Conservation (phyloP, 2,888 invertebrate species). For the Melinaea marsaeus region DNA sequence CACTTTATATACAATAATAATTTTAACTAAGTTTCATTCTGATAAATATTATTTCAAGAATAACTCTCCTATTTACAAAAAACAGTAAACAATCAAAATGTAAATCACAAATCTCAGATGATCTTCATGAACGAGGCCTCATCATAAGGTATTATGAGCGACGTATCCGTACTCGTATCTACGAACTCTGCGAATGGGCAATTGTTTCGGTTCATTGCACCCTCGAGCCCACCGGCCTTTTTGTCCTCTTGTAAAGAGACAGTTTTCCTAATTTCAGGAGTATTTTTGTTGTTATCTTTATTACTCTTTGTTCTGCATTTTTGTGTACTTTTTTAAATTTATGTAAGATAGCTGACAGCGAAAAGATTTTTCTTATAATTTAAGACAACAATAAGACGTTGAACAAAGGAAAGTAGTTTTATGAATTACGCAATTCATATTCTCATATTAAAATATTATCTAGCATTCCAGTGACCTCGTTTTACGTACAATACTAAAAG, state of each 20-base stretch:
- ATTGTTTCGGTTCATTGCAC: constrained; percentile 53
- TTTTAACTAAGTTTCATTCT: not conserved
- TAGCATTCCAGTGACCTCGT: not conserved
- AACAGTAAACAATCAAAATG: no score
- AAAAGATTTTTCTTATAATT: not conserved
- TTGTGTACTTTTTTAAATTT: constrained; percentile 2
- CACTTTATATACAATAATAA: not conserved
- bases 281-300: constrained; percentile 30
- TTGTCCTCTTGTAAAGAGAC: constrained; percentile 37
- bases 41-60: not conserved
- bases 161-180: constrained; percentile 38
- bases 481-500: not conserved
- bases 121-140: constrained; percentile 33
- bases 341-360: constrained; percentile 1
- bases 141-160: constrained; percentile 43
- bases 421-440: not conserved
- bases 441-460: constrained; percentile 3
- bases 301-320: constrained; percentile 19
- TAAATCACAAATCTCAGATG: not conserved
- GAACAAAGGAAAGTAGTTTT: not conserved
- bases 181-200: constrained; percentile 54
- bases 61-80: not conserved
- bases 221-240: constrained; percentile 46
- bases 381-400: not conserved
- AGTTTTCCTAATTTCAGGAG: constrained; percentile 38